Base-by-base conservation (phyloP, 1,140 invertebrate genomes). In the Diabrotica undecimpunctata region DNA sequence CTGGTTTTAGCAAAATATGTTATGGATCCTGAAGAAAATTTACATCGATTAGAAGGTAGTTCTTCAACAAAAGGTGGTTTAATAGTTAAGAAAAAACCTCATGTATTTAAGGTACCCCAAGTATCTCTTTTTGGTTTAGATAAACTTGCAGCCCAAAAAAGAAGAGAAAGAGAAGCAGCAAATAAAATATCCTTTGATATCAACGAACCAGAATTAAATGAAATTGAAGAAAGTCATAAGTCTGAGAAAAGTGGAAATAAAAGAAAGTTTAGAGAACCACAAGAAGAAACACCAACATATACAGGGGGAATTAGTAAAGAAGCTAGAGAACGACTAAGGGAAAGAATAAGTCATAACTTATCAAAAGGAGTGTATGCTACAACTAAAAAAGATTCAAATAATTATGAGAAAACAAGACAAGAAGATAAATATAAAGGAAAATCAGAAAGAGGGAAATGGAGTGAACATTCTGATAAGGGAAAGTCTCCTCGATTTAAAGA, bases 201-300 rank as follows among this genome's bases (percentile, higher is more conserved):
- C 53, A 83, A 83, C 54, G 86, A 86, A 57, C 76, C 78, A 35
- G 72, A 74, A 57, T 83, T 84, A 66, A 70, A 72, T 67, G 12
- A 67, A 61, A 58, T 72, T 75, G 38, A 66, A 61, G 66, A 76
- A 41, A 64, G 77, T 64, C 74, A 75, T 65, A 72, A 80, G 36
- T 69, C 8, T n/a, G 55, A 57, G 12, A 38, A 7, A 37, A 8
- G 9, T 8, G 35, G 25, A 57, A 78, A 82, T 25, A 83, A 79
- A 59, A 78, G 92, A 68, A 87, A 91, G 78, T 94, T 95, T 74
- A 82, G 95, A 61, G 80, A 85, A 63, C 81, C 88, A 7, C 84
- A 88, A 71, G 88, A 91, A 72, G 96, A 98, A 81, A 97, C 95
- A 7, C 96, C 96, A 0, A 93, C 95, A 0, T 87, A 97, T 74